Evolutionary conservation across 2,797 vertebrate species (phyloP).

Genomic region (Leptodactylus fallax): DNA sequence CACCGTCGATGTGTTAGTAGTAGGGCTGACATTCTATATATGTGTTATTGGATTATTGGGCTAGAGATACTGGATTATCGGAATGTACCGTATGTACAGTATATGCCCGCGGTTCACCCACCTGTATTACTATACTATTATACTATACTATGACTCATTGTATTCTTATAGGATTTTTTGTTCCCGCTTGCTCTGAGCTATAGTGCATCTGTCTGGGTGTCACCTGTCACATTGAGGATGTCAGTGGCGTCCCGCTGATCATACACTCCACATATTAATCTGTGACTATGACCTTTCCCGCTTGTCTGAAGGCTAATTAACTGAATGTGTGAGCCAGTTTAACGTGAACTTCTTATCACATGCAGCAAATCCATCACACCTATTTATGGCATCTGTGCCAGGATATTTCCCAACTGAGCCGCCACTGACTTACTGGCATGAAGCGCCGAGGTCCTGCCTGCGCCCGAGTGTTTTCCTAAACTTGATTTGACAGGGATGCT

Average conservation of each 20-base stretch:
- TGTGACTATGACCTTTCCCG: slow-evolving; percentile 60
- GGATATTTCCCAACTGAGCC: slow-evolving; percentile 26
- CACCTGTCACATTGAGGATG: slow-evolving; percentile 46
- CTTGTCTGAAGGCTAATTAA: slow-evolving; percentile 60
- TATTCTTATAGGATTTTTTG: background rate
- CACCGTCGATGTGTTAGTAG: no score
- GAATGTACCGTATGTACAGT: no score
- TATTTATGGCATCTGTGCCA: slow-evolving; percentile 51
- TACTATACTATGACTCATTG: background rate
- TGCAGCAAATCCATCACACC: slow-evolving; percentile 54
- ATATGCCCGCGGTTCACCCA: no score
- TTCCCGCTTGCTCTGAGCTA: background rate
- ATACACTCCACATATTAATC: slow-evolving; percentile 43
- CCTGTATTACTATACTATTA: background rate
- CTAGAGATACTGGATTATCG: no score
- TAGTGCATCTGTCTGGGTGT: slow-evolving; percentile 15
- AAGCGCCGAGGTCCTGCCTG: slow-evolving; percentile 10
- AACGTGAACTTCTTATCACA: slow-evolving; percentile 42
- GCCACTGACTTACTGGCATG: slow-evolving; percentile 21
- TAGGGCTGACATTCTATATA: no score
- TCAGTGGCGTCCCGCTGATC: slow-evolving; percentile 5
- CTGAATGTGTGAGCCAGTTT: slow-evolving; percentile 43
- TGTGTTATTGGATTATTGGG: no score
- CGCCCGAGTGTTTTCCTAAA: slow-evolving; percentile 36
- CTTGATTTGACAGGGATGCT: slow-evolving; percentile 52